Percentiles rank a stretch among this genome's conserved stretches.
These are phyloP conservation scores for Nibea coibor DNA, from an alignment of 2,113 vertebrate species.

Conservation along the genomic window DNA sequence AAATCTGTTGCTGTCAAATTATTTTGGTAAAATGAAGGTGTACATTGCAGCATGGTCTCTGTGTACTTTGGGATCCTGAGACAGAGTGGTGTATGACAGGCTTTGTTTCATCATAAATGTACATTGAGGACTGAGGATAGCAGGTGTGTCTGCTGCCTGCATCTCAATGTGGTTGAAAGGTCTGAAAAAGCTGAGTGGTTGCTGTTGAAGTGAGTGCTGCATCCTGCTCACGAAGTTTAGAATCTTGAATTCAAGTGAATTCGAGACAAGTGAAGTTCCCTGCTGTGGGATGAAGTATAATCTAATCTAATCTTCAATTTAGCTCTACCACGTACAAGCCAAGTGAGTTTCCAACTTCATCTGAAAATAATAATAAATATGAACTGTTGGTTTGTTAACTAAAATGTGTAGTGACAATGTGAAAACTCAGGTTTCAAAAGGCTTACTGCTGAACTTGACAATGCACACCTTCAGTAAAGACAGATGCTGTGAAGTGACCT, in stretches of 20 bases:
- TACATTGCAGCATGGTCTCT: neutral
- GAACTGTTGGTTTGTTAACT: neutral
- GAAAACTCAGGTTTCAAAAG: neutral
- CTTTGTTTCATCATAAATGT: neutral
- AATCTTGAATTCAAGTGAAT: neutral
- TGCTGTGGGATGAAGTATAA: too few relatives aligned
- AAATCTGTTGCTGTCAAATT: neutral
- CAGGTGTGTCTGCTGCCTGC: neutral
- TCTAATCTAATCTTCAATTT: too few relatives aligned
- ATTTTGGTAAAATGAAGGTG: neutral
- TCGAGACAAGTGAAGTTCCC: too few relatives aligned
- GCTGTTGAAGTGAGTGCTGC: neutral
- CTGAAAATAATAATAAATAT: neutral
- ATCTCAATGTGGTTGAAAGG: neutral
- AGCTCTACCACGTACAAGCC: neutral
- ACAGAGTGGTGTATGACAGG: too few relatives aligned
- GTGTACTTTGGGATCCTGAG: too few relatives aligned
- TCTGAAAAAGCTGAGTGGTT: neutral
- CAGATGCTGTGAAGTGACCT: constrained; percentile 4
- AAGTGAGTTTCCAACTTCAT: neutral
- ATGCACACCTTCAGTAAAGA: too few relatives aligned
- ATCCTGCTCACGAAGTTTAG: neutral
- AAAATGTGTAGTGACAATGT: neutral
- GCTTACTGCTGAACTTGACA: neutral
- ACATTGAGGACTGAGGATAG: too few relatives aligned